Conservation (phyloP, 1,140 invertebrate species). For the Lasioglossum baleicum region DNA sequence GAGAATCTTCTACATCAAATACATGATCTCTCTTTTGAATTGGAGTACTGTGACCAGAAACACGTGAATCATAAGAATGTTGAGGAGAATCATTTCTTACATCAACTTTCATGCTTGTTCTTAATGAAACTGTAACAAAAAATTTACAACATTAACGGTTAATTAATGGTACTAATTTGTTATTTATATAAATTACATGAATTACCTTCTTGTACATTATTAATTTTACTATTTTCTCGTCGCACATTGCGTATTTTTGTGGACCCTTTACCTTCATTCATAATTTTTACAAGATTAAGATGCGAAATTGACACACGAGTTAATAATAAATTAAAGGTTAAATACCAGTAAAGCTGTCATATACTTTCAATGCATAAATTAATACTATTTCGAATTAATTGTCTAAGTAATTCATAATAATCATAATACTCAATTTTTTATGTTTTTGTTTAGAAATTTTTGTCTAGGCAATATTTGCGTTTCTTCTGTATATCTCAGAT, state of each 20-base stretch:
- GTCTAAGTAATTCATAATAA: too few relatives aligned
- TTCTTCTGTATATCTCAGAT: too few relatives aligned
- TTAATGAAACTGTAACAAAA: background rate
- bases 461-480: too few relatives aligned
- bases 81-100: constrained; percentile 13
- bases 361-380: too few relatives aligned
- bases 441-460: too few relatives aligned
- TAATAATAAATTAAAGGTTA: background rate
- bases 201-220: constrained; percentile 13
- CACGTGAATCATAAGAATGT: background rate
- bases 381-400: too few relatives aligned
- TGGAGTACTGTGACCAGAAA: constrained; percentile 64
- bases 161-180: too few relatives aligned
- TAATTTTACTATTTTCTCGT: background rate
- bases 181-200: background rate
- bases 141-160: background rate
- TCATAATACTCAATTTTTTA: too few relatives aligned
- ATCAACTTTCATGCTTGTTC: constrained; percentile 1
- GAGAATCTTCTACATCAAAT: constrained; percentile 45
- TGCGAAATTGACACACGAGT: background rate
- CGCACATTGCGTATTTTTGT: background rate
- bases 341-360: too few relatives aligned
- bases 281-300: constrained; percentile 11
- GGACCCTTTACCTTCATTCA: constrained; percentile 15
- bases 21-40: constrained; percentile 32